Evolutionary conservation across 2,888 invertebrate species (phyloP), one percentile per base, ranked within the genome.

Genomic region (Ceramica pisi): DNA sequence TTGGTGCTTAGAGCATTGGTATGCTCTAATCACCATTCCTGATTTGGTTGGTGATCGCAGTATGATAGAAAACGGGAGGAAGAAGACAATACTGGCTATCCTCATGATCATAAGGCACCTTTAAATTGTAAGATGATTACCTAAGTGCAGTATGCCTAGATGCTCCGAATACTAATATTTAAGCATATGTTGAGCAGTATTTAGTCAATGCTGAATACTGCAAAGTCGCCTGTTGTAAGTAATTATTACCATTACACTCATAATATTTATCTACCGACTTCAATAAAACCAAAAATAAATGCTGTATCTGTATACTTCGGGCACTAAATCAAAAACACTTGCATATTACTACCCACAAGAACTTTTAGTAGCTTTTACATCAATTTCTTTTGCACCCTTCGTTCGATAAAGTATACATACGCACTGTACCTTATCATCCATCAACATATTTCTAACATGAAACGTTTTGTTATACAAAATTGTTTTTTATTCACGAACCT

Each of bases 211-310:
- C 46, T 16, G 16, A 14, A 14, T 23, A 51, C 7, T 1, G 51
- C 23, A n/a, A n/a, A n/a, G n/a, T n/a, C n/a, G n/a, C 51, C 2
- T 14, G 23, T 51, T 14, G 2, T 26, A n/a, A n/a, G n/a, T n/a
- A n/a, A n/a, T 14, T 5, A 19, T 14, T 21, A 0, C 9, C 41
- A n/a, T 53, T 7, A 55, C 2, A 8, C 12, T n/a, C 14, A n/a
- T 23, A 2, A 26, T 12, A 8, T n/a, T n/a, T n/a, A 53, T 73
- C 41, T 56, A 67, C 56, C 41, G 23, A 77, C 10, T 12, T 51
- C 46, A 31, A 68, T 68, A 62, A 65, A 75, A 50, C 48, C 48
- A 38, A 50, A 69, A 57, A 55, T 69, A 81, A 81, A 81, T 78
- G 59, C 78, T 66, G 46, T 1, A 51, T 62, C 21, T 19, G 38